phyloP scores from a whole-genome alignment of 1,140 invertebrate species.

The Drosophila nannoptera region DNA sequence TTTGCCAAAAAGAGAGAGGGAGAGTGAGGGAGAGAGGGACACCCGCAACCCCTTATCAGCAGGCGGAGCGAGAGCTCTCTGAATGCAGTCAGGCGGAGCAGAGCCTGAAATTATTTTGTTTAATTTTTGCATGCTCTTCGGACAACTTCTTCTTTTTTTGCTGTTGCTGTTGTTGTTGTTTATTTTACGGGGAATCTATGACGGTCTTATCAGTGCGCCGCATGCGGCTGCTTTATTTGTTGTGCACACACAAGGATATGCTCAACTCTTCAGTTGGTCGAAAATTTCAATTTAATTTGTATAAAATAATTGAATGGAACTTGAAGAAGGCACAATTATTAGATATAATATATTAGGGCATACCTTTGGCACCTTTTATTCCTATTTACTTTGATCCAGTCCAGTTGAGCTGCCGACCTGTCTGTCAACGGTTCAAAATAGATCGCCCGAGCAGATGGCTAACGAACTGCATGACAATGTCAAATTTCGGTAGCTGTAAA shows the following conservation, averaged over 20 bases:
- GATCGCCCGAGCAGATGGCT: constrained; percentile 55
- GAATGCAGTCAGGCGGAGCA: constrained; percentile 30
- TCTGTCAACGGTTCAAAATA: constrained; percentile 58
- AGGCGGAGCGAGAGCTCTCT: constrained; percentile 1
- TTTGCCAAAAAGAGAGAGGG: constrained; percentile 50
- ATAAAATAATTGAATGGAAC: too few relatives aligned
- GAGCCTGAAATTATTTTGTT: constrained; percentile 34
- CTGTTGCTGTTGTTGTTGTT: constrained; percentile 10
- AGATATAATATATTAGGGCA: background rate
- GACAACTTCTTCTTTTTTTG: constrained; percentile 3
- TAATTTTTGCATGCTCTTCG: too few relatives aligned
- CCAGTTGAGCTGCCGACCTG: constrained; percentile 17
- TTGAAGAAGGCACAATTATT: too few relatives aligned
- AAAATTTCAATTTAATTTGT: too few relatives aligned
- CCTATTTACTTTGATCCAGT: background rate
- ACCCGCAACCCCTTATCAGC: constrained; percentile 16
- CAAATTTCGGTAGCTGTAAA: constrained; percentile 69
- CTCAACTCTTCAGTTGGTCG: too few relatives aligned
- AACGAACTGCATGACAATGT: constrained; percentile 77
- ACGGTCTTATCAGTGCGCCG: constrained; percentile 27
- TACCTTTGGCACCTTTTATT: too few relatives aligned
- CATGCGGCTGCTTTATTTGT: constrained; percentile 10
- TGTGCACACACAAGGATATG: background rate
- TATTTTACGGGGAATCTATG: constrained; percentile 39
- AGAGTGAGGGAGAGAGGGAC: background rate